A percentile compares a stretch with the other conserved stretches of the same genome.
Conservation (phyloP, 2,797 vertebrate species). For the Typhlichthys eigenmanni region DNA sequence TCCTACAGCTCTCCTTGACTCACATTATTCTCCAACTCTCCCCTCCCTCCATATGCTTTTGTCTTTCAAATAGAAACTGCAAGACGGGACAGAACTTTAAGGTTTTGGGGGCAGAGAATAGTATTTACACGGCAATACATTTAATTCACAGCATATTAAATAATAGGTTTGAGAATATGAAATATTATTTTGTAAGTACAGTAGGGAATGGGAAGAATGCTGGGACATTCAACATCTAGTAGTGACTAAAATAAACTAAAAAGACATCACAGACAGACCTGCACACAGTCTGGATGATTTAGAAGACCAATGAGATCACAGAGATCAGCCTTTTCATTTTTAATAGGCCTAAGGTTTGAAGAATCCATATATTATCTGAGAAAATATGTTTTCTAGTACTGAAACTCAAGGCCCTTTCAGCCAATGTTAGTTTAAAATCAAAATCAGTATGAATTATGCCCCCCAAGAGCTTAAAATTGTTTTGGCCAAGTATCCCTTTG, state of each 20-base stretch:
- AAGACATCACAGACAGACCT: not conserved
- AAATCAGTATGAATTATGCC: not conserved
- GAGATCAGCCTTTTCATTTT: conserved; percentile 39
- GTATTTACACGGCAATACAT: no score
- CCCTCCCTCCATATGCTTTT: no score
- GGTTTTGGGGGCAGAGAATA: no score
- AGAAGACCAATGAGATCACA: conserved; percentile 33
- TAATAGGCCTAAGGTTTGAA: conserved; percentile 14
- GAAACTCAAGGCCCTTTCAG: conserved; percentile 10
- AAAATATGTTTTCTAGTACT: conserved; percentile 10
- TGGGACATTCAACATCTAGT: conserved; percentile 1
- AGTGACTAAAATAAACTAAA: conserved; percentile 5
- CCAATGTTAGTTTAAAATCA: conserved; percentile 6
- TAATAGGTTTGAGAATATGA: no score
- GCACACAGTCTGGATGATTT: conserved; percentile 27
- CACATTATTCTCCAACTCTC: no score
- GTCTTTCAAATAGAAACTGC: not conserved
- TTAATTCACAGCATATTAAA: no score
- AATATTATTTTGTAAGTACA: no score
- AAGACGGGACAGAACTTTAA: no score
- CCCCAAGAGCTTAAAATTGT: not conserved
- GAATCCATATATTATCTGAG: not conserved
- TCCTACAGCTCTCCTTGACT: no score
- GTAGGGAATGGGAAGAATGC: conserved; percentile 9
- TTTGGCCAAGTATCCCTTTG: not conserved